Base-by-base conservation (phyloP, 2,113 vertebrate species). In the Osmerus eperlanus region DNA sequence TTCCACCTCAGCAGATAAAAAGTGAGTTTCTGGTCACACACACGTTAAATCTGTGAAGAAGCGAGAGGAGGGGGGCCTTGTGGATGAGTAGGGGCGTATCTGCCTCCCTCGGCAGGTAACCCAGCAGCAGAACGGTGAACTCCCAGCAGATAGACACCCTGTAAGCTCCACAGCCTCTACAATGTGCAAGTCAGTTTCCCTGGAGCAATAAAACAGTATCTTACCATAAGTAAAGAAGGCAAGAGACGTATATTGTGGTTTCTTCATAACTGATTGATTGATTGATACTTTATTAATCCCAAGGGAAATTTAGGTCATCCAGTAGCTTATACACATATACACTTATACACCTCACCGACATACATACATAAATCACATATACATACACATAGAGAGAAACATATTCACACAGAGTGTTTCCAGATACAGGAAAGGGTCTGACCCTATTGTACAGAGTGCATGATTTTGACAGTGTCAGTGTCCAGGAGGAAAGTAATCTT, bases 121-220 rank as follows among this genome's bases (percentile, higher is more conserved):
- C 69, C 16, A 71, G 67, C 69, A 63, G 80, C 69, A 72, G 79
- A 83, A 79, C 63, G 76, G 76, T 67, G 70, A 77, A 72, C 67
- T 25, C 73, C 21, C 82, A 79, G 80, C 77, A 73, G 79, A 78
- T 68, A 73, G 55, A 70, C 71, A 8, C 61, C 53, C 19, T 58
- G 59, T 68, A 54, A 67, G 53, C 41, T 58, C 25, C 19, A 65
- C 41, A 12, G 72, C 74, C 74, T 63, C 76, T 75, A 72, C 73
- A 81, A 63, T 74, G 71, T 65, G 53, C 74, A 71, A 71, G 67
- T 81, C 68, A 65, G 13, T 83, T 81, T 87, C 78, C 80, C 75
- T 5, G 72, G 70, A 79, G 80, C 32, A 75, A 68, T 83, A 79
- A 80, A 87, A 79, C 72, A 76, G 69, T 65, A 79, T 65, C 71